A percentile compares a stretch with the other conserved stretches of the same genome.
These are phyloP conservation scores for Lipotes vexillifer DNA, from an alignment of 2,113 vertebrate species.

Conservation along the genomic window DNA sequence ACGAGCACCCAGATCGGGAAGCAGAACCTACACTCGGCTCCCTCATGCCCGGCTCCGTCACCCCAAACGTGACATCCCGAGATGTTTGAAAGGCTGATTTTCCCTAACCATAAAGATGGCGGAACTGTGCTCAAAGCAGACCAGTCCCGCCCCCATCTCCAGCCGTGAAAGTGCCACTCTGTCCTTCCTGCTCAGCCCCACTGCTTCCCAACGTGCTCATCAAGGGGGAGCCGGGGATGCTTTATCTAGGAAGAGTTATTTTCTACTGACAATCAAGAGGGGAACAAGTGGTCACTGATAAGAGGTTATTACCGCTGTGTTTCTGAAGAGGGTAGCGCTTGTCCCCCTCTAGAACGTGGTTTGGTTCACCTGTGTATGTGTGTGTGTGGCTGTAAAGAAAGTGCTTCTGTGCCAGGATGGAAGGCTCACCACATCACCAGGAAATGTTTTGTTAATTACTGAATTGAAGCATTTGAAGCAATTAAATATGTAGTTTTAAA, in stretches of 20 bases:
- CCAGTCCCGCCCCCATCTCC: background rate
- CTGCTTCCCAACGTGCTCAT: too few relatives aligned
- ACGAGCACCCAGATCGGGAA: background rate
- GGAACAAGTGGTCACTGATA: background rate
- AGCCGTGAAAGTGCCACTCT: background rate
- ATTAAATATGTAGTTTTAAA: background rate
- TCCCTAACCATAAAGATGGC: background rate
- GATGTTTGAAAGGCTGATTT: background rate
- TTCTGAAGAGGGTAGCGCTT: background rate
- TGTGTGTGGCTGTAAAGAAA: background rate
- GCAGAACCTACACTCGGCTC: rapidly evolving
- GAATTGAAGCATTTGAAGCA: background rate
- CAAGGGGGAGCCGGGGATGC: background rate
- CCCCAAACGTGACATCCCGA: background rate
- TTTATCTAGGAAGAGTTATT: background rate
- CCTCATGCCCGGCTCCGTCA: rapidly evolving
- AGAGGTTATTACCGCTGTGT: background rate
- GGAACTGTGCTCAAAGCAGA: background rate
- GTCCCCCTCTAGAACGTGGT: background rate
- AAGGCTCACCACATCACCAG: background rate
- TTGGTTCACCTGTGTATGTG: background rate
- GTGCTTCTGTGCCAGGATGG: background rate
- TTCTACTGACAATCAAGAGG: background rate
- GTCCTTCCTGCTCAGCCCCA: background rate
- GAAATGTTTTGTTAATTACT: background rate